phyloP scores from a whole-genome alignment of 2,113 vertebrate species.

The Tauraco erythrolophus region DNA sequence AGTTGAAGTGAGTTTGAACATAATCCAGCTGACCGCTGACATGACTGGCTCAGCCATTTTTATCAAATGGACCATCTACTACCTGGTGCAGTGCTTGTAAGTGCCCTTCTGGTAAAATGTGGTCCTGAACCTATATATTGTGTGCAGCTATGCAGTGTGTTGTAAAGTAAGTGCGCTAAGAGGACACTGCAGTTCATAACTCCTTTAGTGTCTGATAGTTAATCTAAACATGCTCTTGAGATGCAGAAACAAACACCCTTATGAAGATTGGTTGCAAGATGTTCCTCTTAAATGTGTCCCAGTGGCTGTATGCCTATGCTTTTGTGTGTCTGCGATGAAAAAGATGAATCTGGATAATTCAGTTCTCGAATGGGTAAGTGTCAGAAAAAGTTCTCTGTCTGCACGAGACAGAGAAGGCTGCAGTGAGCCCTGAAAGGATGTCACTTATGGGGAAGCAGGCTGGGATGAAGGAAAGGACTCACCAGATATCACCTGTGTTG shows the following conservation, averaged over 20 bases:
- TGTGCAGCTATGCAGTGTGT: neutral
- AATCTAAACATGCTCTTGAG: neutral
- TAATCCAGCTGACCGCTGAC: neutral
- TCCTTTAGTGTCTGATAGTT: neutral
- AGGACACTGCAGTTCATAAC: neutral
- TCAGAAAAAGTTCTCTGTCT: neutral
- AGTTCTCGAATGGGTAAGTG: neutral
- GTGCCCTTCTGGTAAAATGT: neutral
- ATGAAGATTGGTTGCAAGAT: neutral
- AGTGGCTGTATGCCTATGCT: neutral
- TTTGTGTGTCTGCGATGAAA: neutral
- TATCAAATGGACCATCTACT: neutral
- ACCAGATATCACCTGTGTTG: neutral
- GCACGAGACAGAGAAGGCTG: neutral
- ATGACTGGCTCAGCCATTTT: fast-evolving
- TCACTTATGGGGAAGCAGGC: neutral
- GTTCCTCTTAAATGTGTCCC: neutral
- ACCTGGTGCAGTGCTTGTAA: fast-evolving
- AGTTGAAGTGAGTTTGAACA: neutral
- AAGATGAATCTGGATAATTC: neutral
- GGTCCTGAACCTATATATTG: neutral
- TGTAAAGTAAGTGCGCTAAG: neutral
- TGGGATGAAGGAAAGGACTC: neutral
- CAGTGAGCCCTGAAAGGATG: neutral
- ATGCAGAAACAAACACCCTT: neutral